Base-by-base conservation (phyloP, 2,113 vertebrate species). In the Malurus elegans region DNA sequence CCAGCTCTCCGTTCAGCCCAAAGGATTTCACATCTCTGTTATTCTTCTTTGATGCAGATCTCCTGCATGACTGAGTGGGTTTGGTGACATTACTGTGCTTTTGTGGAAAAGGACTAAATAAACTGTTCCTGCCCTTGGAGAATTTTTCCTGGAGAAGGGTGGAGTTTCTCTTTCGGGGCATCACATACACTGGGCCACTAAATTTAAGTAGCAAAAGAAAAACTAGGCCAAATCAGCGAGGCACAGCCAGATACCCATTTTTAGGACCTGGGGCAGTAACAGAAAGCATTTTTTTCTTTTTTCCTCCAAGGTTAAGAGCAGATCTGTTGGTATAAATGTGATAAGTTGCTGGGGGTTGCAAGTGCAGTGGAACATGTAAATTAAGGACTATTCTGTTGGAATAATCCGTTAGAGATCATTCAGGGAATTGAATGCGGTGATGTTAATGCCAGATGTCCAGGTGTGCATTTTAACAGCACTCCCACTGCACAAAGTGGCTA, bases 191-290 rank as follows among this genome's bases (percentile, higher is more conserved):
- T 54, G 47, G n/a, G 56, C 38, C 31, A 42, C 42, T 62, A 92
- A 74, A 81, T 95, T 83, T 36, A 64, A 73, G 32, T 1, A 86
- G 76, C 47, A 60, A 38, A 50, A 74, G 9, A 5, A 38, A 88
- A 92, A 90, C 4, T 86, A 88, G 93, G 94, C 86, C 79, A 86
- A 32, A 45, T 90, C 75, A 93, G 20, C 56, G 53, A 87, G 53
- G 66, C 74, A 26, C 25, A 76, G 34, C 32, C 73, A 92, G 25
- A 81, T 69, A 72, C 5, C 36, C 61, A 18, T 13, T 75, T 86
- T 66, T 78, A 79, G 72, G 56, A 90, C 93, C 67, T 67, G 31
- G 53, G 75, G 64, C 93, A 92, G 34, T 80, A 69, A 66, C 16
- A 73, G 17, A 85, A 51, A 79, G 25, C 42, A 29, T 47, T 44